Base-by-base conservation (phyloP, 2,888 invertebrate genomes). In the Omphaloscelis lunosa region DNA sequence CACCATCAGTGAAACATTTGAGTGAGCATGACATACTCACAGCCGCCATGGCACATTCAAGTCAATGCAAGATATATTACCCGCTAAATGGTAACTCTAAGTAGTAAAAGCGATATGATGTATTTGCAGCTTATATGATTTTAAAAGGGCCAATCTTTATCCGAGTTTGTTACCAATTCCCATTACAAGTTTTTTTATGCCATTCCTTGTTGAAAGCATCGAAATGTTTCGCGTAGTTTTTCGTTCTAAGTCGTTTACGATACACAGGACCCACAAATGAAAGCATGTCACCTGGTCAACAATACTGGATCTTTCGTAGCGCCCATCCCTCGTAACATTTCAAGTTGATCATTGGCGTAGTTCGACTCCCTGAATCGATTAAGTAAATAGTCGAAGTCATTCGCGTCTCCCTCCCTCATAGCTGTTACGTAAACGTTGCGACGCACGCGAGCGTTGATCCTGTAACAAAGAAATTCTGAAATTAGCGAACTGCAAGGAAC, bases 391-490 rank as follows among this genome's bases (percentile, higher is more conserved):
- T 97, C 92, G 97, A 97, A 98, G 84, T 98, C 98, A 1, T 93
- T 93, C 9, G 91, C 89, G 1, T 94, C 95, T 0, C 98, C 98
- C 71, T 97, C 92, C 68, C 95, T 95, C n/a, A 98, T 93, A 0
- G 97, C 98, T 0, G 96, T 96, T 85, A 98, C 97, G 89, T 97
- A 98, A 0, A 97, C 97, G 6, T 96, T 95, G 0, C 96, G 94
- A 73, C 97, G 97, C 53, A 97, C 93, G 73, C 97, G 97, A 0
- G 97, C 96, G 63, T 97, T 95, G 12, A 98, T 94, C 88, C 97
- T 97, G 83, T 69, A 90, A 89, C 39, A 15, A 53, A 51, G 9
- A 41, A 6, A 29, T 20, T 3, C 6, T 39, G 29, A 6, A 53
- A 7, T 48, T 48, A 1, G 6, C 48, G 6, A 6, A 6, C 45